Conservation (phyloP, 2,797 vertebrate genomes). For the Protosalanx chinensis region DNA sequence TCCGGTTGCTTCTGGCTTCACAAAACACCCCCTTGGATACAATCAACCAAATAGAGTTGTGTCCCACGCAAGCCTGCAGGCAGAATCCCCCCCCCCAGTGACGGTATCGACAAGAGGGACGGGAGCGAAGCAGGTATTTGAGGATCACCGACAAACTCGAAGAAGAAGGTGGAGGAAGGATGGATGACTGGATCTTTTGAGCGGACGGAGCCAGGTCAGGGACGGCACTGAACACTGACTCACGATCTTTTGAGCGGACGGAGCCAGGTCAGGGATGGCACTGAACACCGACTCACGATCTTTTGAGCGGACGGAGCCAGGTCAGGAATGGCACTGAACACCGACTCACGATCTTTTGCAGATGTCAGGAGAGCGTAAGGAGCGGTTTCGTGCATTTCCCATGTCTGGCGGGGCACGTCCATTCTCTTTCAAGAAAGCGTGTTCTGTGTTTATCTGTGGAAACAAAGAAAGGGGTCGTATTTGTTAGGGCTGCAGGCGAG, state of each 20-base stretch:
- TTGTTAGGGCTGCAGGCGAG: background rate
- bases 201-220: background rate
- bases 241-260: conserved; percentile 11
- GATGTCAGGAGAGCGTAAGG: no score
- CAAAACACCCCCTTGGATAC: conserved; percentile 30
- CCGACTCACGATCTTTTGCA: no score
- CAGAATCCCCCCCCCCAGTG: conserved; percentile 14
- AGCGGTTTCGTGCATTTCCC: no score
- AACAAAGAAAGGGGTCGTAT: background rate
- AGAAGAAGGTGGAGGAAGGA: conserved; percentile 45
- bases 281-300: conserved; percentile 18
- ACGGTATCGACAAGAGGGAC: conserved; percentile 12
- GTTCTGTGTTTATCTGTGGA: background rate
- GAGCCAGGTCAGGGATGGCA: background rate
- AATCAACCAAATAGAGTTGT: conserved; percentile 21
- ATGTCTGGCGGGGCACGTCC: no score
- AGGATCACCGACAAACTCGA: conserved; percentile 33
- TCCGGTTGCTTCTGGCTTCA: conserved; percentile 43
- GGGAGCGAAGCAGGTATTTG: conserved; percentile 28
- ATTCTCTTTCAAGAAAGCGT: background rate
- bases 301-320: background rate
- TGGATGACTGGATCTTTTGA: conserved; percentile 28
- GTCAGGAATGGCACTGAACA: background rate
- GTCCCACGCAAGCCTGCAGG: conserved; percentile 3
- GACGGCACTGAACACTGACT: background rate